Base-by-base conservation (phyloP, 2,113 vertebrate species). In the Takifugu bimaculatus region DNA sequence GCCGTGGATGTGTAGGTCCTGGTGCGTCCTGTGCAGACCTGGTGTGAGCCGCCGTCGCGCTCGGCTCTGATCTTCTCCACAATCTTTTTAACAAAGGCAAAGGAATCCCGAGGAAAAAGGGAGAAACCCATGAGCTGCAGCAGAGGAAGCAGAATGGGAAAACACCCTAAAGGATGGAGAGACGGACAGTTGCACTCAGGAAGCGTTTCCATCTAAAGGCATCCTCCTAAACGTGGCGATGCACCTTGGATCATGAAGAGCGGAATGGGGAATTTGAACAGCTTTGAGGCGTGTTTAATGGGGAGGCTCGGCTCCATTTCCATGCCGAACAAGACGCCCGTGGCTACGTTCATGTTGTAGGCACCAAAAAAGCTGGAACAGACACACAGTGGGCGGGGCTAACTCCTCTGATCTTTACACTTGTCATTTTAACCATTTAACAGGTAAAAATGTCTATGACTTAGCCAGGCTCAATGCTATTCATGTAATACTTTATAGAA, bases 281-380 rank as follows among this genome's bases (percentile, higher is more conserved):
- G 42, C 26, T 85, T 88, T 56, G 80, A 85, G n/a, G 87, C 77
- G 28, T 90, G 75, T 44, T 25, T 47, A 25, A 91, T 71, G 53
- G 93, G 63, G 2, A 88, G 82, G 50, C 89, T 84, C 1, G 68
- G 68, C 60, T 93, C 88, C 2, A 89, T 14, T 59, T 92, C 84
- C 72, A 93, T 78, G 29, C 87, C 80, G 72, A 93, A 90, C 0
- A 80, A 77, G 13, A 74, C 85, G 72, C 91, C 92, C 59, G 79
- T 39, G 26, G 91, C 81, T 50, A 90, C 81, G 51, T 92, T 92
- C 76, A 92, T 70, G 54, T 83, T 78, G 72, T 86, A 90, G 0
- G 71, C 11, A 26, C 77, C 86, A 54, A 90, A 60, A 11, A 68
- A 45, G 0, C 88, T 90, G 73, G 0, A 42, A 78, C 4, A 69